Conservation (phyloP, 2,888 invertebrate species). For the Pardosa pseudoannulata region DNA sequence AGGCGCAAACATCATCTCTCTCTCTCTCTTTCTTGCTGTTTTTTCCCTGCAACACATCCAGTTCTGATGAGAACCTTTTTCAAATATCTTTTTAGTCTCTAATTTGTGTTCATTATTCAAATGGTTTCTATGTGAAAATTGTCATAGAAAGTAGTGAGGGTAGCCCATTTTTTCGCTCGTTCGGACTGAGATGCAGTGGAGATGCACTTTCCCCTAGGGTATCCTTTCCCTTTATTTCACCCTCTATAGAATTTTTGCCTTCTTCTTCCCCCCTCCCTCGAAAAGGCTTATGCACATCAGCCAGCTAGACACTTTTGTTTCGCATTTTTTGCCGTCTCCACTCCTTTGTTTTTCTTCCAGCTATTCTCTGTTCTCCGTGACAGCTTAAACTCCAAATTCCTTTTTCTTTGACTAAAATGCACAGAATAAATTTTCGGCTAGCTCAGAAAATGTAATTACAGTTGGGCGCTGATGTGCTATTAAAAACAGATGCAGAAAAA, state of each 20-base stretch:
- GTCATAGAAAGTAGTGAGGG: slow-evolving; percentile 44
- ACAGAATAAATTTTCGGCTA: slow-evolving; percentile 50
- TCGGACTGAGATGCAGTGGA: not conserved
- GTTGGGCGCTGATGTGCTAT: slow-evolving; percentile 45
- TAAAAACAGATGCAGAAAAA: slow-evolving; percentile 44
- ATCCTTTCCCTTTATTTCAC: slow-evolving; percentile 41
- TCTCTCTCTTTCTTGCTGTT: slow-evolving; percentile 8
- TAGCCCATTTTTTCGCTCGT: not conserved
- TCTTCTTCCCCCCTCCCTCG: slow-evolving; percentile 23
- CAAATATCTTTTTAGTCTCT: slow-evolving; percentile 48
- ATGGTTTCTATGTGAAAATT: slow-evolving; percentile 63
- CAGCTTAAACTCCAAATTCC: slow-evolving; percentile 63
- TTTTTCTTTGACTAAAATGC: slow-evolving; percentile 45
- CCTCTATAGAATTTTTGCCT: slow-evolving; percentile 42
- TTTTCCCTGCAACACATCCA: slow-evolving; percentile 8
- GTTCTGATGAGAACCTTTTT: slow-evolving; percentile 19
- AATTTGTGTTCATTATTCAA: slow-evolving; percentile 67
- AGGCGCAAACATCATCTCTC: not conserved
- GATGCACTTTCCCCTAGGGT: slow-evolving; percentile 32
- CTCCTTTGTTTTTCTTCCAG: slow-evolving; percentile 35
- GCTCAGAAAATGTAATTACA: slow-evolving; percentile 67
- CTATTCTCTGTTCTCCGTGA: slow-evolving; percentile 47
- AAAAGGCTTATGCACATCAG: slow-evolving; percentile 49
- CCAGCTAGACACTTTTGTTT: slow-evolving; percentile 52
- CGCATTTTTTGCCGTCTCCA: slow-evolving; percentile 15